A percentile compares a stretch with the other conserved stretches of the same genome.
Evolutionary conservation across 2,888 invertebrate genomes (phyloP).

Genomic region (Agonopterix subpropinquella): DNA sequence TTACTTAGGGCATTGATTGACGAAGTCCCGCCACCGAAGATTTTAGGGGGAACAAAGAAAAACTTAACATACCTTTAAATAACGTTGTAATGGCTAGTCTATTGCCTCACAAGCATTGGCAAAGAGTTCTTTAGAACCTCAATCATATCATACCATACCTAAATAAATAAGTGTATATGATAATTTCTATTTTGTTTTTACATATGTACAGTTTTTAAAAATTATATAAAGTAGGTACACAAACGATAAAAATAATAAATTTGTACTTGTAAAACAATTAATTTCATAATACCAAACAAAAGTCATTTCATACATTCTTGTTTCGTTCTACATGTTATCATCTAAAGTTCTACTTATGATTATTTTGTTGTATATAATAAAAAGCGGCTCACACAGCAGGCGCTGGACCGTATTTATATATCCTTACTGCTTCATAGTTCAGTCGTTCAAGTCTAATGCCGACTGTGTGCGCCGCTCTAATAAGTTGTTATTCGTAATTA

Average conservation of each 20-base stretch:
- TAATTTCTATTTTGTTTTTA: slow-evolving; percentile 69
- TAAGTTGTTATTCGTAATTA: slow-evolving; percentile 62
- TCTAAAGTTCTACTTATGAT: slow-evolving; percentile 65
- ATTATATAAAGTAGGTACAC: slow-evolving; percentile 51
- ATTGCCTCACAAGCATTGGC: slow-evolving; percentile 45
- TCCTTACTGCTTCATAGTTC: slow-evolving; percentile 6
- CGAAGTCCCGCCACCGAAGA: slow-evolving; percentile 9
- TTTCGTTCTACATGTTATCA: slow-evolving; percentile 48
- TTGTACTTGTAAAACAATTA: slow-evolving; percentile 67
- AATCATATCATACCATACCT: slow-evolving; percentile 48
- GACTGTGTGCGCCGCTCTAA: slow-evolving; percentile 37
- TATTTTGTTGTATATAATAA: slow-evolving; percentile 60
- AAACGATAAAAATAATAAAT: slow-evolving; percentile 61
- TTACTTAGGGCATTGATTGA: slow-evolving; percentile 29
- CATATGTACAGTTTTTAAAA: slow-evolving; percentile 67
- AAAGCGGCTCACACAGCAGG: slow-evolving; percentile 34
- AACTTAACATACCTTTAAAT: slow-evolving; percentile 3
- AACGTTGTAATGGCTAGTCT: slow-evolving; percentile 19
- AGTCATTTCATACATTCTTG: slow-evolving; percentile 45
- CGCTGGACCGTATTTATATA: slow-evolving; percentile 14
- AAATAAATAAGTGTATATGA: slow-evolving; percentile 65
- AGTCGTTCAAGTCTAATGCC: slow-evolving; percentile 18
- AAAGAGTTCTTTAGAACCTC: slow-evolving; percentile 49
- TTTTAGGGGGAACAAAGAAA: neutral
- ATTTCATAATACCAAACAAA: slow-evolving; percentile 49